Conservation (phyloP, 2,113 vertebrate genomes). For the Caranx ignobilis region DNA sequence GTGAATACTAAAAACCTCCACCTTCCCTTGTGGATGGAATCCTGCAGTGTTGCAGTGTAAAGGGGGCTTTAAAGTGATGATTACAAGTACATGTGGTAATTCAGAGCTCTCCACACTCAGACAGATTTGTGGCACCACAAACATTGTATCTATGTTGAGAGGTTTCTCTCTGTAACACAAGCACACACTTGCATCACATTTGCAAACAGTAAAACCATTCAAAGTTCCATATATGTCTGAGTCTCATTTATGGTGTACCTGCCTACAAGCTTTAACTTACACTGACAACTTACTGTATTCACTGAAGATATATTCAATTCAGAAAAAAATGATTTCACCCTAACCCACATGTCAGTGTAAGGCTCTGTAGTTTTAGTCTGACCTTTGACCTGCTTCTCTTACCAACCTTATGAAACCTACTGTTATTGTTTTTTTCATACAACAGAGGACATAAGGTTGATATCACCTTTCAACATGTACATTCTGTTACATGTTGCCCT, state of each 20-base stretch:
- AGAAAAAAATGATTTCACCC: background rate
- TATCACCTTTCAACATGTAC: slow-evolving; percentile 22
- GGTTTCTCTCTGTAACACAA: background rate
- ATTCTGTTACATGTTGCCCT: slow-evolving; percentile 18
- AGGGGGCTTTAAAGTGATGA: slow-evolving; percentile 18
- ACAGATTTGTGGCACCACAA: background rate
- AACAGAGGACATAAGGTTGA: background rate
- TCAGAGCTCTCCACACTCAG: background rate
- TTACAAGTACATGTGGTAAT: slow-evolving; percentile 35
- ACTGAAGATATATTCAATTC: background rate
- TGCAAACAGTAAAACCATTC: background rate
- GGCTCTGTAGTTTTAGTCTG: background rate
- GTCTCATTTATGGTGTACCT: slow-evolving; percentile 7
- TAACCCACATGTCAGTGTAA: background rate
- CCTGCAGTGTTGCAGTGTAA: slow-evolving; percentile 9
- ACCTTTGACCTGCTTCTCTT: slow-evolving; percentile 34
- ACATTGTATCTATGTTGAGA: slow-evolving; percentile 1
- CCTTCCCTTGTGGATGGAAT: background rate
- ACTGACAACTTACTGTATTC: background rate
- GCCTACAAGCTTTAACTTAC: background rate
- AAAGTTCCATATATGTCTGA: background rate
- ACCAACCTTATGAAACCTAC: too few species aligned
- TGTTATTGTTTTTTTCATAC: slow-evolving; percentile 3
- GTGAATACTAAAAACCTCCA: slow-evolving; percentile 1
- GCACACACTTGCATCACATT: background rate